phyloP scores from a whole-genome alignment of 2,797 vertebrate genomes.

The Lepilemur septentrionalis region DNA sequence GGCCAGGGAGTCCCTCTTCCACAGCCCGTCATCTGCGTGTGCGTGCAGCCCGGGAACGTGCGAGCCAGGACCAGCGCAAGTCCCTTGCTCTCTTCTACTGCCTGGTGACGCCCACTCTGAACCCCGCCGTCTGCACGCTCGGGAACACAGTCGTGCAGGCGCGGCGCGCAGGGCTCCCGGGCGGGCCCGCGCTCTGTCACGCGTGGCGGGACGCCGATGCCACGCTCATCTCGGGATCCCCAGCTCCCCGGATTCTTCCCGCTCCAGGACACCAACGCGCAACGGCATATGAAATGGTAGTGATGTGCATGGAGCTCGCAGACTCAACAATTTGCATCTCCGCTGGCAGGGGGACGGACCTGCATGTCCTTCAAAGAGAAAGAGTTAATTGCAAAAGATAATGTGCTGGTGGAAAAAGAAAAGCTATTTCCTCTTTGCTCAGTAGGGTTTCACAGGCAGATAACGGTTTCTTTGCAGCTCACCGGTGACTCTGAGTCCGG shows the following conservation, averaged over 20 bases:
- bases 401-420: not conserved
- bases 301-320: no score
- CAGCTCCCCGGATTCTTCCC: not conserved
- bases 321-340: not conserved
- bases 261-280: not conserved
- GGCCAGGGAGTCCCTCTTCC: not conserved
- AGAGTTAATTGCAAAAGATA: not conserved
- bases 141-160: not conserved
- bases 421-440: not conserved
- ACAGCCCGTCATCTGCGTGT: not conserved
- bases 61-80: slow-evolving; percentile 37
- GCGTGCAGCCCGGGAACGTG: not conserved
- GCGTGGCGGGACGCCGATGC: not conserved
- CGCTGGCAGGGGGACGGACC: not conserved
- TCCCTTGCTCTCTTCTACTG: slow-evolving; percentile 52
- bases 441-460: not conserved
- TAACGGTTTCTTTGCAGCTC: not conserved
- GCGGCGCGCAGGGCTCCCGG: not conserved
- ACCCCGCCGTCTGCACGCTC: not conserved
- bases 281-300: not conserved
- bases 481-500: not conserved
- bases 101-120: not conserved
- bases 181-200: not conserved
- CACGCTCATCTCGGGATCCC: not conserved
- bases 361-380: not conserved